Conservation (phyloP, 92 coral and sea anemone species). For the Paramuricea clavata region DNA sequence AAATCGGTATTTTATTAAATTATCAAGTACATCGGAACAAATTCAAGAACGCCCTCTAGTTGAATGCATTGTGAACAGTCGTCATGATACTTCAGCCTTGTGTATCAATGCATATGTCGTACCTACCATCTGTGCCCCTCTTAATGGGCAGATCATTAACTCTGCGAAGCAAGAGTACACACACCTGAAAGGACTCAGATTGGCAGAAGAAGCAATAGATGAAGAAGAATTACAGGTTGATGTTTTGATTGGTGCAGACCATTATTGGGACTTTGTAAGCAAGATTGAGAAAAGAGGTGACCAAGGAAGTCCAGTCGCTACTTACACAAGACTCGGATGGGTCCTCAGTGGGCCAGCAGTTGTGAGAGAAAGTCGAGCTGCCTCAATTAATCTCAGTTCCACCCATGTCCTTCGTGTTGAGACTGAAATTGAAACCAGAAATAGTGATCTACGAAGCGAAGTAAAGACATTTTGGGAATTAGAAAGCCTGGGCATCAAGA, state of each 20-base stretch:
- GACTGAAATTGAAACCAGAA: not conserved
- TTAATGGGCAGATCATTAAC: slow-evolving; percentile 1
- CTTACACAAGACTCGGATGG: slow-evolving; percentile 11
- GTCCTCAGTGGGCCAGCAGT: slow-evolving; percentile 21
- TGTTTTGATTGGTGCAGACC: slow-evolving; percentile 4
- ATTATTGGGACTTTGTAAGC: slow-evolving; percentile 23
- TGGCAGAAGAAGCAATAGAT: not conserved
- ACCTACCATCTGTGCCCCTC: not conserved
- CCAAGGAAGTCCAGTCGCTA: slow-evolving; percentile 18
- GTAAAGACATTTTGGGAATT: slow-evolving; percentile 18
- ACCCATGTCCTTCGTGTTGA: not conserved
- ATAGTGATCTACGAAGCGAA: not conserved
- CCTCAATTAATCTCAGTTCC: not conserved
- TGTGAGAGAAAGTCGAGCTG: not conserved
- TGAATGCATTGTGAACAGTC: not conserved
- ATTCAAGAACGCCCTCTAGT: slow-evolving; percentile 10
- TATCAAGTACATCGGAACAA: not conserved
- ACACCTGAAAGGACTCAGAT: not conserved
- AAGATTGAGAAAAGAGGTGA: not conserved
- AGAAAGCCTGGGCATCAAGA: slow-evolving; percentile 19
- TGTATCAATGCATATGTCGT: not conserved
- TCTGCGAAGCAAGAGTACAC: not conserved
- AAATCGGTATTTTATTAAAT: too few relatives aligned
- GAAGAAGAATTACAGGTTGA: not conserved
- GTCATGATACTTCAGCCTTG: not conserved